Conservation (phyloP, 2,888 invertebrate species). For the Macrosoma leucophasiata region DNA sequence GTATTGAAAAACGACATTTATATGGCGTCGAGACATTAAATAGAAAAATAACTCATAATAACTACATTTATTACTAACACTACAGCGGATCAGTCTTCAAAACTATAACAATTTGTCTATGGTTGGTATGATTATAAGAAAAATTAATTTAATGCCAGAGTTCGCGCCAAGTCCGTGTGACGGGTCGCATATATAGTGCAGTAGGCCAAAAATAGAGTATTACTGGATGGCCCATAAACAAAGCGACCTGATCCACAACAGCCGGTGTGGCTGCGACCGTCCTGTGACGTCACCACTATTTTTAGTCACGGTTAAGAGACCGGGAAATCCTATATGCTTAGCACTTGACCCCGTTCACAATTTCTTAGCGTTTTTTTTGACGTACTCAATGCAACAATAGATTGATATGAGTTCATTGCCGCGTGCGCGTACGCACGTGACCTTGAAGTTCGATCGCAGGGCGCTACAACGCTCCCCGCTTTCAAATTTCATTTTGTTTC, state of each 20-base stretch:
- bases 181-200: too few relatives aligned
- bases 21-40: too few relatives aligned
- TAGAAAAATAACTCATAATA: too few relatives aligned
- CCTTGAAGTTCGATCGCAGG: conserved; percentile 42
- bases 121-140: too few relatives aligned
- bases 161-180: too few relatives aligned
- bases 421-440: conserved; percentile 45
- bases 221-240: conserved; percentile 59
- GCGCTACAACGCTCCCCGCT: conserved; percentile 28
- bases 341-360: conserved; percentile 57
- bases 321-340: conserved; percentile 59
- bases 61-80: too few relatives aligned
- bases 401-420: conserved; percentile 62
- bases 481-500: conserved; percentile 31
- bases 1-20: too few relatives aligned
- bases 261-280: conserved; percentile 54
- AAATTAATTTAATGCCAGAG: too few relatives aligned
- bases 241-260: conserved; percentile 48
- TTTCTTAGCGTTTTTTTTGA: conserved; percentile 36
- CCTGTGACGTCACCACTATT: conserved; percentile 54
- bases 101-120: too few relatives aligned
- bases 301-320: conserved; percentile 33
- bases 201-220: too few relatives aligned
- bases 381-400: conserved; percentile 38
- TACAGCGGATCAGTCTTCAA: too few relatives aligned